Percentiles rank a stretch among this genome's conserved stretches.
phyloP scores from a whole-genome alignment of 2,797 vertebrate species.

The Eurystomus glaucurus region DNA sequence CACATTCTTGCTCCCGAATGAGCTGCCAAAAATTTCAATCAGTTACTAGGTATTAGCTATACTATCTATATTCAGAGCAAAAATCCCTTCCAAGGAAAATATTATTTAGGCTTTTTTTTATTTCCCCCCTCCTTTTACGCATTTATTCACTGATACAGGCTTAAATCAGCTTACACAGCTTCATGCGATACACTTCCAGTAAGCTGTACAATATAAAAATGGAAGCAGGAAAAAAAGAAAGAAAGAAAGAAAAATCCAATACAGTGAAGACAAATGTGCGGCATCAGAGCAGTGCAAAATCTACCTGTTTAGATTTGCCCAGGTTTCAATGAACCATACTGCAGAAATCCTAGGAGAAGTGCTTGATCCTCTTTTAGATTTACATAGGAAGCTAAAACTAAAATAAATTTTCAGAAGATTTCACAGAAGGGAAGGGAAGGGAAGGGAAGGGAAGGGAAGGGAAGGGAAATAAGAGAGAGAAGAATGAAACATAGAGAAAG shows the following conservation, averaged over 20 bases:
- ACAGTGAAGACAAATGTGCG: neutral
- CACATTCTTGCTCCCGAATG: neutral
- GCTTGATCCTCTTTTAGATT: neutral
- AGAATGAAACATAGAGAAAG: no score
- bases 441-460: no score
- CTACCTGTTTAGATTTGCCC: neutral
- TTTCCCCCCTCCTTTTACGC: neutral
- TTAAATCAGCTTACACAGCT: constrained; percentile 9
- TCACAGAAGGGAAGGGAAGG: no score
- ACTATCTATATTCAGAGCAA: constrained; percentile 14
- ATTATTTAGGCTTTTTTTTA: neutral
- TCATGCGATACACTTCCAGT: neutral
- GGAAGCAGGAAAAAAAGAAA: neutral
- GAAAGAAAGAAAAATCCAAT: neutral
- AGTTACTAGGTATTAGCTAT: neutral
- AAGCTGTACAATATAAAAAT: neutral
- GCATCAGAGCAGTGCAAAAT: neutral
- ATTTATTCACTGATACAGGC: neutral
- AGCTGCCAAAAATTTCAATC: constrained; percentile 1
- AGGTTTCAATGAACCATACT: neutral
- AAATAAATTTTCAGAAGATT: no score
- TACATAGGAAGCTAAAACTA: neutral
- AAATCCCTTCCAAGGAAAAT: neutral
- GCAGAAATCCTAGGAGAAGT: neutral
- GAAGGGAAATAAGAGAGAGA: no score